Evolutionary conservation across 2,113 vertebrate species (phyloP), one percentile per base, ranked within the genome.

Genomic region (Herpetotheres cachinnans): DNA sequence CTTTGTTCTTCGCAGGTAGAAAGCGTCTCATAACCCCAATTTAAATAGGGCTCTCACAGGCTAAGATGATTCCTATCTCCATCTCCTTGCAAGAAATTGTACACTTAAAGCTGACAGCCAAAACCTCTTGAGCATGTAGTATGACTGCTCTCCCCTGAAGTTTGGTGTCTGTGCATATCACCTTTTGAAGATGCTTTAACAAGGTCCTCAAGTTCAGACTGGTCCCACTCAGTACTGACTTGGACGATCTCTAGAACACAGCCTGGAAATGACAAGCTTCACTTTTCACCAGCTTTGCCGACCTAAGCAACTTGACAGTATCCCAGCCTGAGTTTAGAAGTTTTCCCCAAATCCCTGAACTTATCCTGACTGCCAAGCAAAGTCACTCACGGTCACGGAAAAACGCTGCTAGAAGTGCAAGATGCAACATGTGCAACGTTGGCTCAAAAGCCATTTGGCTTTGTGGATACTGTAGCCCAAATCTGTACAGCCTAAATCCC

Each of bases 341-440:
- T 56, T 16, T 36, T 67, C 38, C 30, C 42, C 49, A 89, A 29
- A 70, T 16, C 40, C 63, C 22, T 54, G 56, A 52, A 30, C 12
- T 26, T 26, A 54, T 19, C 56, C 30, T 44, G 50, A 42, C n/a
- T 29, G 56, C 30, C 50, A 76, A 49, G 56, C 22, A 29, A 77
- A 44, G 58, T 9, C 34, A 13, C 29, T 12, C 42, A 32, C 19
- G 44, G 34, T 12, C 42, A 32, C 19, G 44, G 34, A 36, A 40
- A 61, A 49, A 32, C 0, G 19, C 62, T 20, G 32, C 63, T 71
- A 17, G n/a, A 55, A 65, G 71, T 6, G 20, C 85, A 76, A 49
- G 69, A 46, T 1, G 2, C 15, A 56, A 27, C 55, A 18, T 2
- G 73, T 8, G 27, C 24, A 10, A 22, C 0, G 10, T 15, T 26